Evolutionary conservation across 1,140 invertebrate genomes (phyloP), one percentile per base, ranked within the genome.

Genomic region (Ptiloglossa arizonensis): DNA sequence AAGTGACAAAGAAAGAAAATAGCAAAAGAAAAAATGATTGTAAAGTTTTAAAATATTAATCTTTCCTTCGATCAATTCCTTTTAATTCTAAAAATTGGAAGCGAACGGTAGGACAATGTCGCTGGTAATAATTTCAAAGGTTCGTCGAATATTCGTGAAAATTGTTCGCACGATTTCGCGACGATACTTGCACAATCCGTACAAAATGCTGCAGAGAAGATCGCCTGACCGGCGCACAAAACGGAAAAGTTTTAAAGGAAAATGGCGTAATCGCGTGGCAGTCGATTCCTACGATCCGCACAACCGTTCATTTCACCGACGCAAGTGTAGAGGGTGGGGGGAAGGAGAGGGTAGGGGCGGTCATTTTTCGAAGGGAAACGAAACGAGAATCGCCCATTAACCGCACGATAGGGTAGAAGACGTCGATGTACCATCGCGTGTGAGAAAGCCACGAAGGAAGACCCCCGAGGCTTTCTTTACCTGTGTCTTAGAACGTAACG

Each of bases 361-460:
- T 57, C 22, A 80, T 83, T 85, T 85, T 83, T 50, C 68, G 72
- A 69, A 63, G 63, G 52, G 72, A 69, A 84, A 66, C 83, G 68
- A 81, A 77, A 77, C 78, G 81, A 76, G 76, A 59, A 70, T 56
- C 67, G 68, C 63, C 82, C 68, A 85, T 85, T 85, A 85, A 73
- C 83, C 60, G 81, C 83, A 85, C 83, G 83, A 85, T 83, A 85
- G 69, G 78, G 54, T 57, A 44, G 44, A 48, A 54, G 57, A 70
- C 38, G 48, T 76, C 79, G 69, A 66, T 77, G 78, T 59, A 54
- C n/a, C 63, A 84, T 79, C 77, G 77, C 77, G 77, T 79, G 76
- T 73, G 81, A 80, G 78, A 80, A 75, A 80, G 54, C 15, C 57
- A 44, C 24, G 62, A 76, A 56, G 59, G 54, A 46, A 48, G 75